Evolutionary conservation across 2,797 vertebrate genomes (phyloP).

Genomic region (Acanthopagrus latus): DNA sequence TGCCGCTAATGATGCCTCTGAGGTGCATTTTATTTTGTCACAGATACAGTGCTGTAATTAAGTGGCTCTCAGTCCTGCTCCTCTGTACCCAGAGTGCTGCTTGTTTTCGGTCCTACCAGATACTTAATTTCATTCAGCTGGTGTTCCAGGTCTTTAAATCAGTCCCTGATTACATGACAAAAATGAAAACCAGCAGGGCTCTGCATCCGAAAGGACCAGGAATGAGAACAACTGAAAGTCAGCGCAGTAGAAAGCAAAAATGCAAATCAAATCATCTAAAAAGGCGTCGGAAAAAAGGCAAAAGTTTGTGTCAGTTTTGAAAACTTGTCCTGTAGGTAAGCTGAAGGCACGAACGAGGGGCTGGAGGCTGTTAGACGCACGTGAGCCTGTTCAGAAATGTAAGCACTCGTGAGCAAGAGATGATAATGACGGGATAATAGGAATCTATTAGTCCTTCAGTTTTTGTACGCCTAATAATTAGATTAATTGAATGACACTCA

Average conservation of each 20-base stretch:
- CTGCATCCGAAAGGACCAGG: slow-evolving; percentile 64
- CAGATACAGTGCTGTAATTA: slow-evolving; percentile 71
- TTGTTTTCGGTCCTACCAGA: slow-evolving; percentile 70
- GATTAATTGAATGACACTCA: slow-evolving; percentile 87
- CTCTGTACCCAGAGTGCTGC: slow-evolving; percentile 62
- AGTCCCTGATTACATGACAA: slow-evolving; percentile 79
- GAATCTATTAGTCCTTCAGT: slow-evolving; percentile 83
- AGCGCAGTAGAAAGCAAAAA: slow-evolving; percentile 66
- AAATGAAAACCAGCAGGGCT: slow-evolving; percentile 78
- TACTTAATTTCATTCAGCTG: slow-evolving; percentile 79
- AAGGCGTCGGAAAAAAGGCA: slow-evolving; percentile 14
- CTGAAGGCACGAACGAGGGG: slow-evolving; percentile 28
- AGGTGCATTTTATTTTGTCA: slow-evolving; percentile 71
- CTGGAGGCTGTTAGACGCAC: slow-evolving; percentile 61
- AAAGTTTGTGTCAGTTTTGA: slow-evolving; percentile 56
- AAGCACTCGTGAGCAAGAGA: slow-evolving; percentile 77
- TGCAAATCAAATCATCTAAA: slow-evolving; percentile 74
- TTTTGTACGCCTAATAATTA: slow-evolving; percentile 86
- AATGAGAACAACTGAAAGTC: slow-evolving; percentile 55
- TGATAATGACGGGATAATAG: slow-evolving; percentile 82
- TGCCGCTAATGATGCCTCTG: slow-evolving; percentile 68
- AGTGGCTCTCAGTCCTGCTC: slow-evolving; percentile 69
- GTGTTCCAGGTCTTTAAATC: slow-evolving; percentile 77
- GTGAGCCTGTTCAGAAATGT: slow-evolving; percentile 65
- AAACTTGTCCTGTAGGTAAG: slow-evolving; percentile 55